These are phyloP conservation scores for Ailurus styani DNA, from an alignment of 2,113 vertebrate species.

Conservation along the genomic window DNA sequence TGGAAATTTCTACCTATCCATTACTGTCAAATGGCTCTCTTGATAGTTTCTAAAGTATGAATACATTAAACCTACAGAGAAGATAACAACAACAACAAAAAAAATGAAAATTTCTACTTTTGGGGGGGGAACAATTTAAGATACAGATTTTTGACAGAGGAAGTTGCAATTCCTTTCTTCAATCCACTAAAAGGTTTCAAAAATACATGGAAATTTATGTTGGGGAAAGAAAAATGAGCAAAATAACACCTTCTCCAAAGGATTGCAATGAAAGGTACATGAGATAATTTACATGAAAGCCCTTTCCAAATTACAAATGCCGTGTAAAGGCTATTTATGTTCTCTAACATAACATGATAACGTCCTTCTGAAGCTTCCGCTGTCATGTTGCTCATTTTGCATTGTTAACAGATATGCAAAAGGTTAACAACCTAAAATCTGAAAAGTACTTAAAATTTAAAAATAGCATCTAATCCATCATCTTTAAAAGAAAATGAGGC, in stretches of 20 bases:
- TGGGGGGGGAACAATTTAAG: not conserved
- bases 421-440: not conserved
- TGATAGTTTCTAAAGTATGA: not conserved
- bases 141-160: not conserved
- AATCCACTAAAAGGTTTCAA: not conserved
- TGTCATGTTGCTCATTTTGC: not conserved
- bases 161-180: not conserved
- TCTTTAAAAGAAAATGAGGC: constrained; percentile 17
- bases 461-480: not conserved
- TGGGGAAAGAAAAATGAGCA: not conserved
- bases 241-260: not conserved
- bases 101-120: not conserved
- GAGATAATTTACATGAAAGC: not conserved
- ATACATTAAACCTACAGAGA: not conserved
- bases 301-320: not conserved
- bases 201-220: not conserved
- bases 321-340: not conserved
- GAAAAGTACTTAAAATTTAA: constrained; percentile 38
- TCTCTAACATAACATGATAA: not conserved
- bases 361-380: not conserved
- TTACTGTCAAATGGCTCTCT: not conserved
- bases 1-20: not conserved
- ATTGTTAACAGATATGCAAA: not conserved
- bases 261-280: not conserved
- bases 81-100: not conserved